Base-by-base conservation (phyloP, 2,113 vertebrate genomes). In the Tachycineta bicolor region DNA sequence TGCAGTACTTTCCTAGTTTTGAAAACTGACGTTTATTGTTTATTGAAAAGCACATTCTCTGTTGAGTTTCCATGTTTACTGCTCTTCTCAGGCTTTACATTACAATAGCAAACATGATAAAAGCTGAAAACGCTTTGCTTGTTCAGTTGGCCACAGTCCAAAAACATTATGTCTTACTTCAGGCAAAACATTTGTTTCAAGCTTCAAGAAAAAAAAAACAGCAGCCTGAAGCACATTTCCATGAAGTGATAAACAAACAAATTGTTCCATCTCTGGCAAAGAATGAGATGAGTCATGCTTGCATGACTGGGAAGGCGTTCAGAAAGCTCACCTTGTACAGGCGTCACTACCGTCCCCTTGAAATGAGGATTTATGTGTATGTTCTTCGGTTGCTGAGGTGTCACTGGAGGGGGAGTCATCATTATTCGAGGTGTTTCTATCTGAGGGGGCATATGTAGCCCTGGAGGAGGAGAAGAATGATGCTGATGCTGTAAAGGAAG, bases 321-420 rank as follows among this genome's bases (percentile, higher is more conserved):
- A 63, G 28, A 87, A 70, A 83, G 78, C 95, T 31, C 95, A 99
- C 99, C 99, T 99, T 99, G 99, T 8, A 98, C 99, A 37, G 99
- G 98, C 1, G 99, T 98, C 75, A 99, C 98, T 33, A 99, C 97
- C 0, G 98, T 98, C 52, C 99, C 99, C 98, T 99, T 99, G 98
- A 99, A 99, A 98, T 99, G 99, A 6, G 99, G 99, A 89, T 99
- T 99, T 95, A 99, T 99, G 96, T 99, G 99, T 84, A 99, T 99
- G 95, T 99, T 99, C 98, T 99, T 99, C 75, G 99, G 98, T 92
- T 99, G 98, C 59, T 98, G 99, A 18, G 96, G 96, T 60, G 98
- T 97, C 95, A 97, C 97, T 15, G 98, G 98, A 10, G 98, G 98
- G 3, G 98, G 98, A 55, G 98, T 98, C 97, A 97, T 98, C 98